phyloP scores from a whole-genome alignment of 1,140 invertebrate species.

The Oreohelix idahoensis region DNA sequence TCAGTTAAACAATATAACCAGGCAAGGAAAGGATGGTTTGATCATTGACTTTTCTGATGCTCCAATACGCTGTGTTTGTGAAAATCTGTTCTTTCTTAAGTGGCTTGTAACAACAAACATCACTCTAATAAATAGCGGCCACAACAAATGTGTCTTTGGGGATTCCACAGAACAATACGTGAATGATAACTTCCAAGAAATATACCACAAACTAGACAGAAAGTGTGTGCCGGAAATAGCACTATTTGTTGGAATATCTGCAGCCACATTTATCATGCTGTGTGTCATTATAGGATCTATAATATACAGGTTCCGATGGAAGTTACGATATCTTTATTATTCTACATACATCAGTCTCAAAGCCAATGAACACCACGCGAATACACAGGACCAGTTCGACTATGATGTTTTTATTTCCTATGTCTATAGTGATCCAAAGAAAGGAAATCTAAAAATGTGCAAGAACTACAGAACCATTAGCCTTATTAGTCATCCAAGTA shows the following conservation, averaged over 20 bases:
- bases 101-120: background rate
- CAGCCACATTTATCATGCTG: background rate
- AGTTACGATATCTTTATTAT: conserved; percentile 45
- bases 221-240: background rate
- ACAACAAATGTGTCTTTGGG: background rate
- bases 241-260: background rate
- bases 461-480: too few relatives aligned
- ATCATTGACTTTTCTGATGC: background rate
- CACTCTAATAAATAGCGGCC: too few relatives aligned
- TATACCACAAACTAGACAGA: too few relatives aligned
- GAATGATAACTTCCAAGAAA: background rate
- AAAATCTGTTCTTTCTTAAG: background rate
- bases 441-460: too few relatives aligned
- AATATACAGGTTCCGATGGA: conserved; percentile 45
- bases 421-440: too few relatives aligned
- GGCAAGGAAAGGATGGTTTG: too few relatives aligned
- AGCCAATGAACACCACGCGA: background rate
- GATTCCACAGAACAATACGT: background rate
- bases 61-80: background rate
- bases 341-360: conserved; percentile 27
- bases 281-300: background rate
- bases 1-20: background rate
- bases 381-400: conserved; percentile 31
- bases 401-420: conserved; percentile 58
- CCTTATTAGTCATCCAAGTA: too few relatives aligned